Percentiles rank a stretch among this genome's conserved stretches.
Conservation (phyloP, 2,797 vertebrate genomes). For the Prunella strophiata region DNA sequence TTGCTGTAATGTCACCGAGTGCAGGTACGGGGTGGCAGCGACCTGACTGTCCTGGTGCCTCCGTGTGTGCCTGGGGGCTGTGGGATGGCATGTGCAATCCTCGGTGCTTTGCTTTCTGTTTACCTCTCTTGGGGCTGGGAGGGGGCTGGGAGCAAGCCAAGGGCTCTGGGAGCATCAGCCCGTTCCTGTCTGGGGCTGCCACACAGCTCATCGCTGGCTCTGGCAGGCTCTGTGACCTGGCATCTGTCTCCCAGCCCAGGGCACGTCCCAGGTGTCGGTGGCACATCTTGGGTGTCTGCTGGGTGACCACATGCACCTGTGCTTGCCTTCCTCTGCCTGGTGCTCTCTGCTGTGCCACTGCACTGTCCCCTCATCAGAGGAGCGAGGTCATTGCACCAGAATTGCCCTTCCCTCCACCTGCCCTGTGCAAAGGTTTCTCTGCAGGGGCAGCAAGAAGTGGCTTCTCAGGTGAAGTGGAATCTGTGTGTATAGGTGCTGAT, state of each 20-base stretch:
- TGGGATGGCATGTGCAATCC: neutral
- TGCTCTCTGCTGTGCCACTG: neutral
- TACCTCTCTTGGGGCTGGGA: neutral
- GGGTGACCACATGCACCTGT: neutral
- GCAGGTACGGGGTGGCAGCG: slow-evolving; percentile 79
- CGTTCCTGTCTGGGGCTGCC: fast-evolving
- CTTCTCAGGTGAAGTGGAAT: neutral
- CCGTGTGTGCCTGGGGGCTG: fast-evolving
- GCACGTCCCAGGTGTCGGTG: fast-evolving
- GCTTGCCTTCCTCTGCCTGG: neutral
- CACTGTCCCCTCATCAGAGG: neutral
- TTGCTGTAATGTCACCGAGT: slow-evolving; percentile 88
- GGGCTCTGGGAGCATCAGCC: neutral
- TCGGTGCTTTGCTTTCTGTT: neutral
- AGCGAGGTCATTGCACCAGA: neutral
- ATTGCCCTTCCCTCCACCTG: neutral
- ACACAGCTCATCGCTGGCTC: fast-evolving
- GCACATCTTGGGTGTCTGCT: neutral
- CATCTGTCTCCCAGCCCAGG: fast-evolving
- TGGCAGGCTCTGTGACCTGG: fast-evolving
- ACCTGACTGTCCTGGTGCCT: neutral
- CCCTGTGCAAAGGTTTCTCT: neutral
- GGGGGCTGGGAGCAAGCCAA: neutral
- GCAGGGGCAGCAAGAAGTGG: neutral
- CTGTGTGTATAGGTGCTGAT: neutral